A percentile compares a stretch with the other conserved stretches of the same genome.
These are phyloP conservation scores for Gymnoscelis rufifasciata DNA, from an alignment of 2,888 invertebrate species.

Conservation along the genomic window DNA sequence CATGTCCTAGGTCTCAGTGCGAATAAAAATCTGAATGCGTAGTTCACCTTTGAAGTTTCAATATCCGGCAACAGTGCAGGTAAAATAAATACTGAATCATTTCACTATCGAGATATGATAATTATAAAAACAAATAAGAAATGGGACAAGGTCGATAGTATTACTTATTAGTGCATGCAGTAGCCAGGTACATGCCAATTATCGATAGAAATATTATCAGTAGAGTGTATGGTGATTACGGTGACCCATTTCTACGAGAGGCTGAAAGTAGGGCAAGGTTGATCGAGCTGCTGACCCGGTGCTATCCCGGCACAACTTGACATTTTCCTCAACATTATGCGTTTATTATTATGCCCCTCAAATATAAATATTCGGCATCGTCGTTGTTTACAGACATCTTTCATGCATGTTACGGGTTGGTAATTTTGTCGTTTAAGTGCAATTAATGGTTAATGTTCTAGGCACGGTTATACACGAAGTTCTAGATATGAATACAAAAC, in stretches of 20 bases:
- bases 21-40: neutral
- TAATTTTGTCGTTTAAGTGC: constrained; percentile 6
- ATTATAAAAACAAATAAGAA: constrained; percentile 23
- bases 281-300: constrained; percentile 43
- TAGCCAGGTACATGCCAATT: constrained; percentile 28
- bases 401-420: constrained; percentile 4
- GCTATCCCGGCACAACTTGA: constrained; percentile 32
- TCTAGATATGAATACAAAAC: too few species aligned
- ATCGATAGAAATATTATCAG: constrained; percentile 38
- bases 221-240: constrained; percentile 35
- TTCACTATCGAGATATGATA: constrained; percentile 8
- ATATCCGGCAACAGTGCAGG: constrained; percentile 1
- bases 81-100: neutral
- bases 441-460: constrained; percentile 5
- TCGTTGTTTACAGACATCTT: constrained; percentile 6
- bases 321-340: constrained; percentile 28
- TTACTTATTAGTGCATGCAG: constrained; percentile 14
- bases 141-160: constrained; percentile 38
- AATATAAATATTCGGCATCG: constrained; percentile 10
- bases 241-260: constrained; percentile 43
- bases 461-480: too few species aligned
- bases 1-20: too few species aligned
- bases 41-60: constrained; percentile 1
- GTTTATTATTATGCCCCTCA: constrained; percentile 14
- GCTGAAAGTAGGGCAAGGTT: constrained; percentile 58